Base-by-base conservation (phyloP, 2,888 invertebrate species). In the Apantesis nais region DNA sequence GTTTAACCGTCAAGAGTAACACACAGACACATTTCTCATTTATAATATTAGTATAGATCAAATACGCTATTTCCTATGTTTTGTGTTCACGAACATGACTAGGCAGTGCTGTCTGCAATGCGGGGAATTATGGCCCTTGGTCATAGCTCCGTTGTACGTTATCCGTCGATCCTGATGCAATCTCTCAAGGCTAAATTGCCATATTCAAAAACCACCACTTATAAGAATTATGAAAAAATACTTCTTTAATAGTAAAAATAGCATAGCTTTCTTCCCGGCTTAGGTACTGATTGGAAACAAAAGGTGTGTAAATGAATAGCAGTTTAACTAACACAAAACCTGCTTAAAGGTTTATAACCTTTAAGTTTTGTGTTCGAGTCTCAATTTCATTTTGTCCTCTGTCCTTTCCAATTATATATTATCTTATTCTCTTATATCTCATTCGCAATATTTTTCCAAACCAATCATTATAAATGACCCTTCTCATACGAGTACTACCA, bases 91-190 rank as follows among this genome's bases (percentile, higher is more conserved):
- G 37, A 70, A 83, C 79, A 82, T 83, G 79, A 83, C 80, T 84
- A 85, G 85, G 90, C 89, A 89, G 78, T 78, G 80, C 85, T 88
- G 89, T 90, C 91, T 92, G 91, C 91, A 91, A 78, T 91, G 91
- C 91, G 84, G 91, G 83, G 86, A 88, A 88, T 89, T 87, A 90
- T 86, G 83, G 86, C 86, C 86, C 82, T 86, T 84, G 87, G 86
- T 88, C 87, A 88, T 88, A 89, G 78, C 79, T 58, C 55, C 41
- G 66, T 68, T 29, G 52, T 62, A 76, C 76, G 82, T 83, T 85
- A 83, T 82, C 83, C 79, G 76, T 72, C 69, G 74, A 80, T 80
- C 81, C 86, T 72, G 84, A 86, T 86, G 79, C 76, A 78, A 89
- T 88, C 86, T 76, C 60, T 48, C 58, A 52, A 19, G 48, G 34